These are phyloP conservation scores for Tigriopus japonicus DNA, from an alignment of 1,140 invertebrate genomes.

Conservation along the genomic window DNA sequence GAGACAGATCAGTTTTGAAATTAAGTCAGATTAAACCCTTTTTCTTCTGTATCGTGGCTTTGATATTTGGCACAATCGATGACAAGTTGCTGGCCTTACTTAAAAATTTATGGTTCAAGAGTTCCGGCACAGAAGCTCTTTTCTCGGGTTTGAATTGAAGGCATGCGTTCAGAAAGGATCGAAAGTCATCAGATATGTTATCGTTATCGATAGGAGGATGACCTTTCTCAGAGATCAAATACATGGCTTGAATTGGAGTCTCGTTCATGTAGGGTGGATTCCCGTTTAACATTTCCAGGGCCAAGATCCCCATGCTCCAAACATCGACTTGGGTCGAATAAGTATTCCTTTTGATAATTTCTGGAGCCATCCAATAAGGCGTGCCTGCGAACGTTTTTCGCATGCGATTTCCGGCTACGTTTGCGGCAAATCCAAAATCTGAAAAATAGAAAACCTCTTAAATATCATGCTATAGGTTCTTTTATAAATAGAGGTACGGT, in stretches of 20 bases:
- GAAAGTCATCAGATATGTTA: neutral
- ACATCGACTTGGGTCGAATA: constrained; percentile 3
- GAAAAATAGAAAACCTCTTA: no score
- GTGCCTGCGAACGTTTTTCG: constrained; percentile 9
- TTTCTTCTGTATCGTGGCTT: no score
- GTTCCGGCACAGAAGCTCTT: neutral
- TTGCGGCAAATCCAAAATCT: constrained; percentile 10
- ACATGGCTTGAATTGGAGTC: constrained; percentile 76
- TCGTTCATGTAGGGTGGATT: constrained; percentile 96
- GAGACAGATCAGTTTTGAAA: no score
- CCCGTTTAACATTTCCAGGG: constrained; percentile 47
- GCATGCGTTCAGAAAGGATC: neutral
- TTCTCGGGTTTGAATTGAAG: constrained; percentile 6
- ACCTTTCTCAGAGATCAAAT: constrained; percentile 86
- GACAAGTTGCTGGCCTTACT: neutral
- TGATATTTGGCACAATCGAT: no score
- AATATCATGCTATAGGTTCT: no score
- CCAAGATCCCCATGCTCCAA: constrained; percentile 9
- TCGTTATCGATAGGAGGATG: constrained; percentile 50
- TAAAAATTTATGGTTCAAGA: neutral
- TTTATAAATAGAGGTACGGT: no score
- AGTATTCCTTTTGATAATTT: constrained; percentile 4
- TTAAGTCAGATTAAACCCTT: no score
- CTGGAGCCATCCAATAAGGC: constrained; percentile 12
- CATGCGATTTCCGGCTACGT: constrained; percentile 3